phyloP scores from a whole-genome alignment of 2,888 invertebrate species.

The Galerucella calmariensis region DNA sequence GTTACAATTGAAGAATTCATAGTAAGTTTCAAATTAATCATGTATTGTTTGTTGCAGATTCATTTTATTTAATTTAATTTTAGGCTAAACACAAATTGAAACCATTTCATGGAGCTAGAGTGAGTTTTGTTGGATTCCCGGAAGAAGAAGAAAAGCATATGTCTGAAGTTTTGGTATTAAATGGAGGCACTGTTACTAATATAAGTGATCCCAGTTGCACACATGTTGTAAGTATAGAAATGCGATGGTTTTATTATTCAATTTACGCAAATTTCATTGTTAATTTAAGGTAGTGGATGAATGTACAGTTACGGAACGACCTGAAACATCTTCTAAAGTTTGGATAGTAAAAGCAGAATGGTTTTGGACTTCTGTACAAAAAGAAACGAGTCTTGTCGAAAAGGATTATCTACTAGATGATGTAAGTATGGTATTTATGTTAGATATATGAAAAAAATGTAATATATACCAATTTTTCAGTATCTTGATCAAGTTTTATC shows the following conservation, averaged over 20 bases:
- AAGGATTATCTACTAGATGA: conserved; percentile 89
- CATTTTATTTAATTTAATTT: conserved; percentile 1
- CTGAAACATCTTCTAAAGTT: conserved; percentile 72
- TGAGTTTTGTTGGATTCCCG: conserved; percentile 91
- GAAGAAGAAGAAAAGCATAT: conserved; percentile 92
- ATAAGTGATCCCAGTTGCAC: conserved; percentile 87
- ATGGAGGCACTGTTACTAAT: conserved; percentile 83
- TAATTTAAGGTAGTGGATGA: conserved; percentile 80
- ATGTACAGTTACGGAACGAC: conserved; percentile 75
- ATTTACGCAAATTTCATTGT: neutral
- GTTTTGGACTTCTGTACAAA: conserved; percentile 99
- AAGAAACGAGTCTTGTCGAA: conserved; percentile 93
- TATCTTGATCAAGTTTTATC: conserved; percentile 67
- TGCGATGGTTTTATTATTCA: neutral
- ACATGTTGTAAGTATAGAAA: conserved; percentile 81
- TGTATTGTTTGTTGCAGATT: no score
- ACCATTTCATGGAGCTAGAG: conserved; percentile 87
- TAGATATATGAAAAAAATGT: no score
- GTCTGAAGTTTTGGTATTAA: conserved; percentile 87
- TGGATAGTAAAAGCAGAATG: conserved; percentile 92
- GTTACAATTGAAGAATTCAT: conserved; percentile 78
- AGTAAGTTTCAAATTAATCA: conserved; percentile 62
- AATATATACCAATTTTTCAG: conserved; percentile 51
- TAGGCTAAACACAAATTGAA: conserved; percentile 80
- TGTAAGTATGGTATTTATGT: conserved; percentile 57